A percentile compares a stretch with the other conserved stretches of the same genome.
Conservation (phyloP, 2,113 vertebrate species). For the Sylvilagus bachmani region DNA sequence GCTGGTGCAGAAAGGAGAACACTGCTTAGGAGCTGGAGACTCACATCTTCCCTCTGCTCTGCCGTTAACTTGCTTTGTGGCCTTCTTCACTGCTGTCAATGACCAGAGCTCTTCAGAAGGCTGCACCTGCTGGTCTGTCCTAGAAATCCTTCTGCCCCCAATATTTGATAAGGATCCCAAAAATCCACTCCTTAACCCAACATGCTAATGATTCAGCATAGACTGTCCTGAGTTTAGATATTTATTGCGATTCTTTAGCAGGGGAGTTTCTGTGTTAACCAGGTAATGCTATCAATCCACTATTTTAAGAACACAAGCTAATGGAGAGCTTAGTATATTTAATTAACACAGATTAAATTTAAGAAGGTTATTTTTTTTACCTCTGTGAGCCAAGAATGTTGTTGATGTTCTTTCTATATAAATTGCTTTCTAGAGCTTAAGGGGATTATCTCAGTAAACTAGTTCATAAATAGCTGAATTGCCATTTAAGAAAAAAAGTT, state of each 20-base stretch:
- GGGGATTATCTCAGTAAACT: slow-evolving; percentile 51
- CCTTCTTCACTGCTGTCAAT: not conserved
- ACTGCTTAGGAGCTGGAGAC: not conserved
- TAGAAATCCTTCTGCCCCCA: not conserved
- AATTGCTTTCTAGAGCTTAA: slow-evolving; percentile 57
- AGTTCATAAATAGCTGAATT: slow-evolving; percentile 62
- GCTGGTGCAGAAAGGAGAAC: not conserved
- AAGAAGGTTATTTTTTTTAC: slow-evolving; percentile 46
- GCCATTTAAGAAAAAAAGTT: slow-evolving; percentile 54
- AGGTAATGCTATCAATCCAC: slow-evolving; percentile 14
- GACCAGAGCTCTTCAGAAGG: not conserved
- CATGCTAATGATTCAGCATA: slow-evolving; percentile 35
- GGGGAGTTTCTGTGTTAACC: slow-evolving; percentile 6
- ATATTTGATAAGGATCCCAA: slow-evolving; percentile 51
- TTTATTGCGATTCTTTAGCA: slow-evolving; percentile 51
- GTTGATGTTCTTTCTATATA: slow-evolving; percentile 65
- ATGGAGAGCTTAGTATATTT: slow-evolving; percentile 59
- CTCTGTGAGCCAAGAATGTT: slow-evolving; percentile 57
- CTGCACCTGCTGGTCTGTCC: not conserved
- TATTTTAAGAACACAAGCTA: slow-evolving; percentile 66
- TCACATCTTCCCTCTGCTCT: not conserved
- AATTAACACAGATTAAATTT: slow-evolving; percentile 64
- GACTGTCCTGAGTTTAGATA: not conserved
- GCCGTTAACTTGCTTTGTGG: not conserved
- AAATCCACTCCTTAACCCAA: slow-evolving; percentile 26